phyloP scores from a whole-genome alignment of 2,113 vertebrate species.

The Orycteropus afer region DNA sequence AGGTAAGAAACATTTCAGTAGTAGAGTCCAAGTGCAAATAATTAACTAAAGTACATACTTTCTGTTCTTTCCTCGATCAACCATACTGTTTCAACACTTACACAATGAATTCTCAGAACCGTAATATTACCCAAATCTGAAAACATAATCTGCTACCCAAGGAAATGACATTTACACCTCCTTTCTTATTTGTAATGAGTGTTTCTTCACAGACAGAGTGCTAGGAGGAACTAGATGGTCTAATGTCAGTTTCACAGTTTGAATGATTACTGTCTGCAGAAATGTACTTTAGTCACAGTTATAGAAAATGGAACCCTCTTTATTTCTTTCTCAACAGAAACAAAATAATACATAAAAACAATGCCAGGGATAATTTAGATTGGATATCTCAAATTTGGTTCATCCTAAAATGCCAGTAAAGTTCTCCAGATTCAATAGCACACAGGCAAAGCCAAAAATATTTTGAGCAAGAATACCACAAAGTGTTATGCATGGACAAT shows the following conservation, averaged over 20 bases:
- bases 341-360: not conserved
- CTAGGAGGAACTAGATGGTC: not conserved
- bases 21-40: not conserved
- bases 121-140: not conserved
- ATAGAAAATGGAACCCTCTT: too few species aligned
- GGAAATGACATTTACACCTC: not conserved
- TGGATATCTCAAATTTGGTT: not conserved
- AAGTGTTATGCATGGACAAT: not conserved
- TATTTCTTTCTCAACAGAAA: not conserved
- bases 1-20: not conserved
- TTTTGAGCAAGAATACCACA: not conserved
- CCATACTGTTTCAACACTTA: not conserved
- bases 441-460: not conserved
- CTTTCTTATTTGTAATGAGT: not conserved
- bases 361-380: not conserved
- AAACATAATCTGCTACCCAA: not conserved
- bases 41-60: not conserved
- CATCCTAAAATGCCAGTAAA: not conserved
- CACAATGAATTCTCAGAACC: not conserved
- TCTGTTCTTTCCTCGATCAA: constrained; percentile 31
- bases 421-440: not conserved
- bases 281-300: not conserved
- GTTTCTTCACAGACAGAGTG: not conserved
- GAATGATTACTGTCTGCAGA: not conserved
- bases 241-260: not conserved